Evolutionary conservation across 2,888 invertebrate species (phyloP), one percentile per base, ranked within the genome.

Genomic region (Limenitis camilla): DNA sequence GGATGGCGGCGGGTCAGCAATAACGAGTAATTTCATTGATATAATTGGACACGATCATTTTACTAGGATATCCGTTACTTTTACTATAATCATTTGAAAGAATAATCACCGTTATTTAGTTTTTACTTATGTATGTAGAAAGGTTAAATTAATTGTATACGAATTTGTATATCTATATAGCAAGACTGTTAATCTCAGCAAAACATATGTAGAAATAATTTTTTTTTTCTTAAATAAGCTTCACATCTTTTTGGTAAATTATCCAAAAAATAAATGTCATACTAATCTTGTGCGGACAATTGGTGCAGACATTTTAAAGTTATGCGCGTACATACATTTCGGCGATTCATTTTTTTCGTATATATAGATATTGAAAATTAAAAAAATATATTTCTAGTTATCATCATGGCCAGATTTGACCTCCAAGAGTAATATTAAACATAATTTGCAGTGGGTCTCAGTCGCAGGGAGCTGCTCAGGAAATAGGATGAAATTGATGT

Each of bases 401-500:
- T 39, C 47, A 52, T 74, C 71, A 69, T 71, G 72, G 72, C 72
- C 62, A 61, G 65, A 72, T 69, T 65, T 64, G 65, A 63, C 67
- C 69, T 71, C 71, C 67, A 64, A 70, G 70, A 66, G 69, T 68
- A 69, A 69, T 76, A 81, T 82, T 83, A 79, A 72, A 74, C 67
- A 76, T 78, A 72, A 76, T 71, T 73, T 61, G 63, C 66, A 71
- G 76, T 73, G 75, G 76, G 74, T 72, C 71, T 74, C 70, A 41
- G 66, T 63, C 55, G 60, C 60, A 56, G 70, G 70, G 71, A 65
- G 63, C 71, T 64, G 66, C 74, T 74, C 84, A 84, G 86, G 86
- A 86, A 81, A 81, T 84, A 81, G 74, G 68, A 73, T 76, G 76
- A 81, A 84, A 84, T 86, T 85, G 85, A 80, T 66, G 74, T 78